A percentile compares a stretch with the other conserved stretches of the same genome.
Evolutionary conservation across 2,888 invertebrate species (phyloP).

Genomic region (Sarcophaga carnaria): DNA sequence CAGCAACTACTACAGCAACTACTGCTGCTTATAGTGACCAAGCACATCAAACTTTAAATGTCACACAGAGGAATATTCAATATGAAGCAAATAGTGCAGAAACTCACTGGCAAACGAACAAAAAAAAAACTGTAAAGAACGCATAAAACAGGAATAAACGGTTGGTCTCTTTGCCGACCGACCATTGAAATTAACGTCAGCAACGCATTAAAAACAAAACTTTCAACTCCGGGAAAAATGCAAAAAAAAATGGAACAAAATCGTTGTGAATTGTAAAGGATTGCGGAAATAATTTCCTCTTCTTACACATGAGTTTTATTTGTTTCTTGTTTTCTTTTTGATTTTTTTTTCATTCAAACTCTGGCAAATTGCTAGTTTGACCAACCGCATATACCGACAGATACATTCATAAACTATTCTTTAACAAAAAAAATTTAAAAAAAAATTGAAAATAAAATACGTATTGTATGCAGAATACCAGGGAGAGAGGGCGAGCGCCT

Average conservation of each 20-base stretch:
- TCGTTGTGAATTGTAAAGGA: slow-evolving; percentile 54
- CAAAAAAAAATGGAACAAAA: background rate
- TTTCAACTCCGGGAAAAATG: slow-evolving; percentile 43
- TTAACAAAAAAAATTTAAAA: background rate
- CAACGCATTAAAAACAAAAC: slow-evolving; percentile 64
- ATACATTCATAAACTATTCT: slow-evolving; percentile 50
- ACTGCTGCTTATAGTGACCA: slow-evolving; percentile 48
- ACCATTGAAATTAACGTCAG: slow-evolving; percentile 58
- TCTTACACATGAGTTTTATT: slow-evolving; percentile 35
- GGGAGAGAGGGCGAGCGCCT: background rate
- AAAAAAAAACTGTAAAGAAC: slow-evolving; percentile 15
- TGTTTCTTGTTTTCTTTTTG: background rate
- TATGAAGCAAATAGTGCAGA: slow-evolving; percentile 67
- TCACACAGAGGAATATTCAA: slow-evolving; percentile 62
- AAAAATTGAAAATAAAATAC: background rate
- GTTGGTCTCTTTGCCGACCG: slow-evolving; percentile 41
- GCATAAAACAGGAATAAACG: slow-evolving; percentile 40
- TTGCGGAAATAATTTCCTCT: slow-evolving; percentile 68
- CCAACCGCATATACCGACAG: slow-evolving; percentile 39
- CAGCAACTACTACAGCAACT: slow-evolving; percentile 17
- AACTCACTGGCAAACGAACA: slow-evolving; percentile 40
- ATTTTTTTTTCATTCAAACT: slow-evolving; percentile 17
- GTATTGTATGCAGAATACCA: slow-evolving; percentile 42
- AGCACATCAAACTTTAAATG: slow-evolving; percentile 63
- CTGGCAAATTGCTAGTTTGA: slow-evolving; percentile 57